These are phyloP conservation scores for Chinchilla lanigera DNA, from an alignment of 2,113 vertebrate species.

Conservation along the genomic window DNA sequence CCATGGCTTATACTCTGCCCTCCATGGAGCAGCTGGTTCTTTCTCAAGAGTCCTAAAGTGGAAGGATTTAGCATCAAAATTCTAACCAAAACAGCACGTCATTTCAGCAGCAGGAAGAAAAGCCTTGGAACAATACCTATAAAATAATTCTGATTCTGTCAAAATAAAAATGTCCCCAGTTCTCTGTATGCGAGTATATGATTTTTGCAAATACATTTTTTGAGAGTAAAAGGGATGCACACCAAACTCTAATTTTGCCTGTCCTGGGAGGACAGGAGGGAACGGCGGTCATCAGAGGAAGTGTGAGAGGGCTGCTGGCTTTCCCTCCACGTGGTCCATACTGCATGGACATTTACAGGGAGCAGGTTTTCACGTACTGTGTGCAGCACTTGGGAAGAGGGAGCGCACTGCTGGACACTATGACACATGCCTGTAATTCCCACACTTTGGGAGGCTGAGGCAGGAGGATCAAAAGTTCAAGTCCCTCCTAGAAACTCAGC, in stretches of 20 bases:
- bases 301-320: background rate
- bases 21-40: background rate
- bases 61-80: background rate
- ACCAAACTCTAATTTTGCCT: background rate
- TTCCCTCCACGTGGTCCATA: no score
- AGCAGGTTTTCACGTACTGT: background rate
- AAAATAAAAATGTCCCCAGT: background rate
- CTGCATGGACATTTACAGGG: background rate
- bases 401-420: background rate
- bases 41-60: background rate
- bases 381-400: background rate
- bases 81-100: background rate
- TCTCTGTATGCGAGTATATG: background rate
- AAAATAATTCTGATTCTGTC: conserved; percentile 19
- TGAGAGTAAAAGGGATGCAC: background rate
- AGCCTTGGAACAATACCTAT: background rate
- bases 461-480: background rate
- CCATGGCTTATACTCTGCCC: background rate
- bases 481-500: background rate
- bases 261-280: background rate
- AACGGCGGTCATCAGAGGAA: background rate
- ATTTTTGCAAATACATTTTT: background rate
- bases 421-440: background rate
- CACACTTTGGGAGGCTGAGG: background rate
- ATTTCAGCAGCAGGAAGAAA: background rate